phyloP scores from a whole-genome alignment of 2,113 vertebrate species.

The Sinocyclocheilus anshuiensis region DNA sequence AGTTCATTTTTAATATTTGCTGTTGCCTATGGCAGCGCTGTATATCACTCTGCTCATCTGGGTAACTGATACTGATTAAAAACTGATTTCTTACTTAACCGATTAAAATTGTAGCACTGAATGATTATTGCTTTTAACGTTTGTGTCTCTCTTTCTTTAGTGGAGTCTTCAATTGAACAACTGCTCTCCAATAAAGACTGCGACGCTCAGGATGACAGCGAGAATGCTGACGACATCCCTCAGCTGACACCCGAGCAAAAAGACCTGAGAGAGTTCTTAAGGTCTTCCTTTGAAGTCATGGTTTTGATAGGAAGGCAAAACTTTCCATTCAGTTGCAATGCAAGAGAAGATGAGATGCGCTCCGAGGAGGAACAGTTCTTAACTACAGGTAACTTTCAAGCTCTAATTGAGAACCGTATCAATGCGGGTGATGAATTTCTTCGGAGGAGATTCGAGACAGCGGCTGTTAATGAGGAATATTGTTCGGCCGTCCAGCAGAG shows the following conservation, averaged over 20 bases:
- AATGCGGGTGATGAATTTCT: slow-evolving; percentile 87
- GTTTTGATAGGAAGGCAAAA: slow-evolving; percentile 88
- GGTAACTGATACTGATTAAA: neutral
- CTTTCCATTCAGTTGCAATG: slow-evolving; percentile 81
- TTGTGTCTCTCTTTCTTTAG: slow-evolving; percentile 59
- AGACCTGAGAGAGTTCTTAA: slow-evolving; percentile 86
- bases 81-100: neutral
- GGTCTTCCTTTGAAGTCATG: slow-evolving; percentile 90
- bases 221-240: slow-evolving; percentile 41
- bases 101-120: neutral
- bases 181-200: slow-evolving; percentile 71
- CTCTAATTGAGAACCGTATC: slow-evolving; percentile 86
- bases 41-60: neutral
- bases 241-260: slow-evolving; percentile 80
- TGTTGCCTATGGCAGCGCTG: neutral
- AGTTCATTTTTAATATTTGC: neutral
- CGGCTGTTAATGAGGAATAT: slow-evolving; percentile 80
- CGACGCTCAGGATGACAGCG: slow-evolving; percentile 61
- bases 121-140: neutral
- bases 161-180: slow-evolving; percentile 78
- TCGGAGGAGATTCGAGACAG: slow-evolving; percentile 79
- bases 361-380: slow-evolving; percentile 67
- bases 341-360: slow-evolving; percentile 49
- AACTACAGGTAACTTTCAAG: slow-evolving; percentile 83
- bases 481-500: slow-evolving; percentile 79